Base-by-base conservation (phyloP, 2,797 vertebrate species). In the Pelochelys cantorii region DNA sequence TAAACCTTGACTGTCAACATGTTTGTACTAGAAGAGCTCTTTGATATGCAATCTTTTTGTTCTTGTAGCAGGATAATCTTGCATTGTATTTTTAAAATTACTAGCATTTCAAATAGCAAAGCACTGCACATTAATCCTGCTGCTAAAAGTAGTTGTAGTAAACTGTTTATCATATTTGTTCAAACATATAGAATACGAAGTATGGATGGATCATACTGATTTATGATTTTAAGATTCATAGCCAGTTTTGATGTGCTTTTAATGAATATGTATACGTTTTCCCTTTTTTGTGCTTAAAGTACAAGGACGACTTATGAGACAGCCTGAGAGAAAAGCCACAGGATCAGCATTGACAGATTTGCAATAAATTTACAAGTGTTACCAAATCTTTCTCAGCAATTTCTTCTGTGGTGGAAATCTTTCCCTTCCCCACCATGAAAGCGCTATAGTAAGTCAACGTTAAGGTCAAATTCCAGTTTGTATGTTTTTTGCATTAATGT, bases 51-150 rank as follows among this genome's bases (percentile, higher is more conserved):
- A 22, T 48, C 22, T 59, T 18, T 29, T 81, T 57, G 7, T 25
- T 88, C 1, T 78, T 75, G 15, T 42, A n/a, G 6, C 14, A 60
- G 31, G 65, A 18, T 31, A 79, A 29, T 75, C 68, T 25, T 78
- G 2, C 54, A 25, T 54, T 86, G 62, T 13, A 78, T 52, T 86
- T 92, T 84, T 55, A 87, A 15, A 29, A 62, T 55, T 84, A 68
- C 42, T 75, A 25, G 17, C 52, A 87, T 85, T 93, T 27, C 29
- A 86, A 79, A 86, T 22, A 91, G 14, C n/a, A 84, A 77, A 77
- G 25, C 23, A 22, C 90, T 25, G 82, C 82, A n/a, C 9, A 31
- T 81, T 4, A 79, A 48, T 48, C 42, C 42, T 48, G 42, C 42
- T 48, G 42, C 42, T 48, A 48, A 48, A 89, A 83, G 42, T 48